These are phyloP conservation scores for Struthidea cinerea DNA, from an alignment of 2,113 vertebrate genomes.

Conservation along the genomic window DNA sequence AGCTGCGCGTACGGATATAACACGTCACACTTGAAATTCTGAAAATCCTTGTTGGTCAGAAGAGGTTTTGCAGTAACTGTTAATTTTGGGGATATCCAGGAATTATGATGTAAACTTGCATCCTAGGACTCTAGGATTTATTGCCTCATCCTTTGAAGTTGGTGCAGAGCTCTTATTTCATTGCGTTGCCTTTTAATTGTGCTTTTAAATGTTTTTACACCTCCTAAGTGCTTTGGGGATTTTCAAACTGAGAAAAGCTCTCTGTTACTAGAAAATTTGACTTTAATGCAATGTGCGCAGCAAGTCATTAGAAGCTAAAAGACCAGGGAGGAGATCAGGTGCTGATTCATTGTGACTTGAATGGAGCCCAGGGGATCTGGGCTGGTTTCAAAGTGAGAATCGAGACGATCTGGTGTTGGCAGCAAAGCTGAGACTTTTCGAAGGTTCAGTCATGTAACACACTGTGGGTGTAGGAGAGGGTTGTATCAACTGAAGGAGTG, in stretches of 20 bases:
- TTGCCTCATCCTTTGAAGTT: background rate
- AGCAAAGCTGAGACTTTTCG: background rate
- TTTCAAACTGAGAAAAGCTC: background rate
- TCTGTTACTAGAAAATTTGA: background rate
- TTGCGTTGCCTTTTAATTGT: background rate
- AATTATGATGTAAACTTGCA: background rate
- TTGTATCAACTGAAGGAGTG: background rate
- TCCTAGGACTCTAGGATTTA: background rate
- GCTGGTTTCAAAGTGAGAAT: background rate
- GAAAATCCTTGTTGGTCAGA: background rate
- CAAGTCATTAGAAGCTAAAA: background rate
- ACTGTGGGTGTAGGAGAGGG: background rate
- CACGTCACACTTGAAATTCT: background rate
- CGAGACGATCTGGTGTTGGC: background rate
- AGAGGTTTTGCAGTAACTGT: background rate
- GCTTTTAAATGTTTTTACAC: background rate
- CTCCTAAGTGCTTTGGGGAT: background rate
- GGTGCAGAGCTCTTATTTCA: background rate
- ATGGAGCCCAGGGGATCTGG: background rate
- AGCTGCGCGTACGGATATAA: rapidly evolving
- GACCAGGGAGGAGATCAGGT: background rate
- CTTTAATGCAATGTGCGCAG: background rate
- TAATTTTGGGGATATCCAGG: background rate
- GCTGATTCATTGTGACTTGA: no score
- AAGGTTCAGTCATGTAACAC: background rate